These are phyloP conservation scores for Montifringilla adamsi DNA, from an alignment of 2,113 vertebrate species.

Conservation along the genomic window DNA sequence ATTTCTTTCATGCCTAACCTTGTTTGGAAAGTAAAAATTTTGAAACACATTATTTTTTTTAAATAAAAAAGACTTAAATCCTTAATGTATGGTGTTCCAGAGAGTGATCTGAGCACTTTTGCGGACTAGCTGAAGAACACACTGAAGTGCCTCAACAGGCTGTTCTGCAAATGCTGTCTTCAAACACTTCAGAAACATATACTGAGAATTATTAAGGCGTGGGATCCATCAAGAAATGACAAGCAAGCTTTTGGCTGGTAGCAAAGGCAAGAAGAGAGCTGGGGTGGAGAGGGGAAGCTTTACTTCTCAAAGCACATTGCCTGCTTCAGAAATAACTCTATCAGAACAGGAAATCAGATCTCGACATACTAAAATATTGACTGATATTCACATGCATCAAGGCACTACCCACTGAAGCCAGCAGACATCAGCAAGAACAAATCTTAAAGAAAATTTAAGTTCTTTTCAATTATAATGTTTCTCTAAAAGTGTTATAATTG, in stretches of 20 bases:
- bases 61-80: background rate
- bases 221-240: constrained; percentile 18
- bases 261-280: constrained; percentile 2
- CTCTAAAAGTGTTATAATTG: background rate
- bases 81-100: background rate
- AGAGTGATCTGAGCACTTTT: background rate
- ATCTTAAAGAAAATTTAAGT: background rate
- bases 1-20: background rate
- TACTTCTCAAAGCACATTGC: background rate
- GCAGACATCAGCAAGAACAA: background rate
- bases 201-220: background rate
- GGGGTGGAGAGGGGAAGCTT: background rate
- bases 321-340: background rate
- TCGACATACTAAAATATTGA: background rate
- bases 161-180: background rate
- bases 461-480: background rate
- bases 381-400: background rate
- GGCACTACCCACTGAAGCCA: background rate
- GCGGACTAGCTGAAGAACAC: background rate
- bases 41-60: background rate
- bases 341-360: background rate
- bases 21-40: background rate
- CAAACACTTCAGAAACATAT: background rate
- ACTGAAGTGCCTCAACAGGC: background rate
- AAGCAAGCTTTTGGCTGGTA: constrained; percentile 1